These are phyloP conservation scores for Ispidina picta DNA, from an alignment of 2,797 vertebrate species.

Conservation along the genomic window DNA sequence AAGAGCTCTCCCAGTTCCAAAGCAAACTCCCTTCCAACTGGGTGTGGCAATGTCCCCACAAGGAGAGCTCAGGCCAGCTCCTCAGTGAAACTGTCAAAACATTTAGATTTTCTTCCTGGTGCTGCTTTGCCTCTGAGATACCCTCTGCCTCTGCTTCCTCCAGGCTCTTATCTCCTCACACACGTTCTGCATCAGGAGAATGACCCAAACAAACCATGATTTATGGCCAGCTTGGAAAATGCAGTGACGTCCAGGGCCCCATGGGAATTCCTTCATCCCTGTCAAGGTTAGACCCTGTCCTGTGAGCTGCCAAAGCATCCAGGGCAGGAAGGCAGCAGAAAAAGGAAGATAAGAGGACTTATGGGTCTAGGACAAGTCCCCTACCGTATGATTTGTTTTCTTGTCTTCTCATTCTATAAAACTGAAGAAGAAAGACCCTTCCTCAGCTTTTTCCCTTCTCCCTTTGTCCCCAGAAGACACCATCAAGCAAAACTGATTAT, in stretches of 20 bases:
- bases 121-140: slow-evolving; percentile 7
- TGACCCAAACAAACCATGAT: slow-evolving; percentile 40
- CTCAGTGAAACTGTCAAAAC: neutral
- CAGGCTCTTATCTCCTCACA: slow-evolving; percentile 64
- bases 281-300: neutral
- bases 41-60: neutral
- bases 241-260: neutral
- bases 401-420: neutral
- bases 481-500: neutral
- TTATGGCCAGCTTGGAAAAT: slow-evolving; percentile 3
- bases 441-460: neutral
- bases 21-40: neutral
- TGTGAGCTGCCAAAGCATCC: slow-evolving; percentile 5
- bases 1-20: neutral
- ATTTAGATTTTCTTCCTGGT: neutral
- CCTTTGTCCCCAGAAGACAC: neutral
- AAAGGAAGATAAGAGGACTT: slow-evolving; percentile 20
- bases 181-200: slow-evolving; percentile 22
- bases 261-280: neutral
- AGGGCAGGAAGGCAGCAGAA: slow-evolving; percentile 48
- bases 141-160: slow-evolving; percentile 34
- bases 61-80: neutral
- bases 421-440: neutral
- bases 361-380: neutral
- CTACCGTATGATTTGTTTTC: neutral